Base-by-base conservation (phyloP, 2,797 vertebrate species). In the Tapirus indicus region DNA sequence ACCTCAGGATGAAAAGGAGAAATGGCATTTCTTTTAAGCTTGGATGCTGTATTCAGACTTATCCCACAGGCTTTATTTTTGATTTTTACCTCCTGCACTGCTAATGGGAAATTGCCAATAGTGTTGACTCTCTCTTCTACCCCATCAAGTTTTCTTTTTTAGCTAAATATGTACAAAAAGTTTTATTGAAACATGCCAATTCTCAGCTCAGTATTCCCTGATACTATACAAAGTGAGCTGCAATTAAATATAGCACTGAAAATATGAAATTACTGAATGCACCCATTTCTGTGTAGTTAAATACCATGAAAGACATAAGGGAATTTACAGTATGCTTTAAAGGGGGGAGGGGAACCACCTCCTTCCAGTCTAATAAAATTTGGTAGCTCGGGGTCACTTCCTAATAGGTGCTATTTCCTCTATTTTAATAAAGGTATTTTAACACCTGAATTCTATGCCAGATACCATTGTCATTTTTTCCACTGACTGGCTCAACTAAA, bases 371-470 rank as follows among this genome's bases (percentile, higher is more conserved):
- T 97, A 98, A 98, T 98, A 98, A 98, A 98, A 96, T 66, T 79
- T 98, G 94, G 97, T 98, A 98, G 95, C 98, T 98, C 47, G 84
- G 93, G 97, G 97, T 98, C 97, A 98, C 97, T 98, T 98, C 98
- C 96, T 98, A 98, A 98, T 98, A 98, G 97, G 98, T 97, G 97
- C 94, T 97, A 98, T 97, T 98, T 99, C 98, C 98, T 98, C 97
- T 97, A 75, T 98, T 98, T 98, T 98, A 98, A 98, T 98, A 98
- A 98, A 98, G 96, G 91, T 98, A 98, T 98, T 98, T 98, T 98
- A 98, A 97, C 97, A 98, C 98, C 97, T 98, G 88, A 97, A 97
- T 97, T 98, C 91, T 58, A 69, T 98, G 98, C 98, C 98, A 98
- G 97, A 97, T 68, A 95, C 41, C 90, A 98, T 98, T 98, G 98